Base-by-base conservation (phyloP, 2,888 invertebrate species). In the Erebia aethiops region DNA sequence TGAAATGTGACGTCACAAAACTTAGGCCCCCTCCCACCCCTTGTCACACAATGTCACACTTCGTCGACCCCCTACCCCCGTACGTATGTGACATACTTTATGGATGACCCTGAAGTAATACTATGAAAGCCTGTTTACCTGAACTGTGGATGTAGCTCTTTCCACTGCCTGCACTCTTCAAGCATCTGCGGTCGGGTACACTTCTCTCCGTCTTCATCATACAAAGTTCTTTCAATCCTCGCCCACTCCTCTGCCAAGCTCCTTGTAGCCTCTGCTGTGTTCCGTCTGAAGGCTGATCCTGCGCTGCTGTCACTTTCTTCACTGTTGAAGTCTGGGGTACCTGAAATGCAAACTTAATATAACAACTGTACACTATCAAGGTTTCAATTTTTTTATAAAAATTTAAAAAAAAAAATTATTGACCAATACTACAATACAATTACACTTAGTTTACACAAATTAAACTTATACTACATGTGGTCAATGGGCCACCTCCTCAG, bases 111-210 rank as follows among this genome's bases (percentile, higher is more conserved):
- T 10, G 26, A 9, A 21, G 5, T 18, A 18, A n/a, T 61, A 21
- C 4, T 16, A 13, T 62, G 13, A 9, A 52, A 9, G 10, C 10
- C 9, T 18, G 18, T 18, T 18, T 82, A 95, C 95, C 94, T 93
- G 77, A 95, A 87, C 77, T 94, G 94, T 74, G 95, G 95, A 85
- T 95, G 95, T 54, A 93, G 83, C 71, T 92, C 85, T 72, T 91
- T 92, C 95, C 95, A 95, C 78, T 94, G 94, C 71, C 90, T 89
- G 78, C 94, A 95, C 81, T 95, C 95, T 51, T 95, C 94, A 74
- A 92, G 83, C 74, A 95, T 93, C 68, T 93, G 93, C 61, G 92
- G 87, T 46, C 91, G 77, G 0, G 86, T 86, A 60, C 91, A 89
- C 73, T 94, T 93, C 75, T 91, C 91, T 1, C 94, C 92, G 35